phyloP scores from a whole-genome alignment of 2,888 invertebrate genomes.

The Ditylenchus weischeri region DNA sequence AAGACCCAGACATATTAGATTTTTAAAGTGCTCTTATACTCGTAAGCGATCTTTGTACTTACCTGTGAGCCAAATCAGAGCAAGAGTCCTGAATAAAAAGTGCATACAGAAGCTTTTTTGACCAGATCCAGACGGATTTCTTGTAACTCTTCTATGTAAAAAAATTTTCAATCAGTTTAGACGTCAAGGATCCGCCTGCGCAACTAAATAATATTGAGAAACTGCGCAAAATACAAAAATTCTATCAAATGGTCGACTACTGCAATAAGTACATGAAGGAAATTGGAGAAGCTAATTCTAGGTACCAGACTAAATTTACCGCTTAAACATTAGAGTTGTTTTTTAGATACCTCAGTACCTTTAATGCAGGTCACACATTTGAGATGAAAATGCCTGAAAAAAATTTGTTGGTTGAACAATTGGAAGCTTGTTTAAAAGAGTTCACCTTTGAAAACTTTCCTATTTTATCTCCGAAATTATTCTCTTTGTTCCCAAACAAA shows the following conservation, averaged over 20 bases:
- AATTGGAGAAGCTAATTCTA: conserved; percentile 22
- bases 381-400: neutral
- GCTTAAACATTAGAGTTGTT: neutral
- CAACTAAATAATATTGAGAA: conserved; percentile 18
- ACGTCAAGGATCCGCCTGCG: too few relatives aligned
- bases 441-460: conserved; percentile 19
- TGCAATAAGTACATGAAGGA: conserved; percentile 20
- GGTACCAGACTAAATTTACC: neutral
- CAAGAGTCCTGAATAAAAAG: too few relatives aligned
- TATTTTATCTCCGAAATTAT: conserved; percentile 17
- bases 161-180: too few relatives aligned
- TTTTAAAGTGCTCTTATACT: too few relatives aligned
- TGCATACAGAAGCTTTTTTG: too few relatives aligned
- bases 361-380: neutral
- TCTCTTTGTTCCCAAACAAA: conserved; percentile 16
- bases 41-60: too few relatives aligned
- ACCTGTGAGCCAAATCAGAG: too few relatives aligned
- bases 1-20: too few relatives aligned
- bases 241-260: conserved; percentile 19
- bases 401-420: conserved; percentile 12
- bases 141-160: too few relatives aligned
- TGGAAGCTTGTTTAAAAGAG: conserved; percentile 14
- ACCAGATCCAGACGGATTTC: too few relatives aligned
- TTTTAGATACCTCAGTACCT: conserved; percentile 2
- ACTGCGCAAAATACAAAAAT: conserved; percentile 16